Base-by-base conservation (phyloP, 1,140 invertebrate species). In the Drosophila orosa region DNA sequence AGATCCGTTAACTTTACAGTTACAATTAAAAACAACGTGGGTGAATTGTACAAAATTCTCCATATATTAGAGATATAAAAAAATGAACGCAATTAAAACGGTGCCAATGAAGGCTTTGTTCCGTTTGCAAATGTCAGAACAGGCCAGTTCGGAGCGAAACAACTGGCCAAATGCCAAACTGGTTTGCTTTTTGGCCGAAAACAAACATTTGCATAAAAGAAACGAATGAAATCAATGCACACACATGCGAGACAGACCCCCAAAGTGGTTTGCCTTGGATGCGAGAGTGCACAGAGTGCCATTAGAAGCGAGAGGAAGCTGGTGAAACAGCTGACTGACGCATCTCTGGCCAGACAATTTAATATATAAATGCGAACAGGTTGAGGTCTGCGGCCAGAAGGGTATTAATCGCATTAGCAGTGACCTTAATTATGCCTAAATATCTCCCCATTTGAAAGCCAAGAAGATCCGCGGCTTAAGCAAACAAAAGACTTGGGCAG, bases 211-310 rank as follows among this genome's bases (percentile, higher is more conserved):
- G 72, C 73, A 76, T 76, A 56, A 35, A 75, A 74, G 48, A 76
- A 76, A 76, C 63, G 40, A 76, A 67, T 76, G 55, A 67, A 76
- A 76, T 67, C 73, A 76, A 77, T 77, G 71, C 72, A 69, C 73
- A 76, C 37, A 52, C 37, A 25, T 35, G 13, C 19, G 40, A 50
- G 50, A 42, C 67, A 48, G 65, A 71, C 67, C 67, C 67, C 67
- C 65, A 71, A 67, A 76, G 73, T 76, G 5, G 73, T 76, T 76
- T 76, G 61, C 73, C 73, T 76, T 76, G 73, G 45, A 33, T 75
- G 33, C 25, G 45, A 59, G 52, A 66, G 73, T 58, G 61, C 37
- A 31, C 44, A 40, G 44, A 39, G 29, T 50, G 31, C 31, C 35
- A 33, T 75, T 76, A 76, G 73, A 67, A 76, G 74, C 24, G 37